Conservation (phyloP, 1,140 invertebrate species). For the Rhizoglyphus robini region DNA sequence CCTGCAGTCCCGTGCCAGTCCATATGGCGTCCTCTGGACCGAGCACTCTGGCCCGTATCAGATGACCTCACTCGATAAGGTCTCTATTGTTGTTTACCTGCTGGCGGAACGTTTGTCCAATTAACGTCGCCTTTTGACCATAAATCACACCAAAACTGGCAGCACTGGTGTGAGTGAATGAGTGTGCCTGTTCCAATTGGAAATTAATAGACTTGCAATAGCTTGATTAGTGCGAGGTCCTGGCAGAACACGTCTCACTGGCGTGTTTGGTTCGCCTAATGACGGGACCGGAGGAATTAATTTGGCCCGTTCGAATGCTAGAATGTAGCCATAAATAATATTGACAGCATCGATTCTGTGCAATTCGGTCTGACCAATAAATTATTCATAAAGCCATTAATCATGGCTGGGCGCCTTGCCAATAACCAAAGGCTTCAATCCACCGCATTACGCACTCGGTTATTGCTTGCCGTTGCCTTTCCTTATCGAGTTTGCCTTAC, state of each 20-base stretch:
- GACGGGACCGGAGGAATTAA: too few species aligned
- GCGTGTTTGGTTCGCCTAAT: too few species aligned
- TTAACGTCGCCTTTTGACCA: neutral
- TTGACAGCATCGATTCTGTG: constrained; percentile 13
- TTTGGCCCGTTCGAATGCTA: too few species aligned
- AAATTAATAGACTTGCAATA: too few species aligned
- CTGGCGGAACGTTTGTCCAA: neutral
- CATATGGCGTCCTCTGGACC: constrained; percentile 1
- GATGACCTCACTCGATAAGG: constrained; percentile 3
- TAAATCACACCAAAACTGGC: neutral
- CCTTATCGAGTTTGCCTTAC: too few species aligned
- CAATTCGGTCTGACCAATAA: constrained; percentile 1
- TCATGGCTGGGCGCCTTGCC: neutral
- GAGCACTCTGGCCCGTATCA: neutral
- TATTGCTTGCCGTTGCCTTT: too few species aligned
- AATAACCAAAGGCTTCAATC: neutral
- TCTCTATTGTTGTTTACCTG: constrained; percentile 1
- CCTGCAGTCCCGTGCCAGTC: too few species aligned
- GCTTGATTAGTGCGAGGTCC: too few species aligned
- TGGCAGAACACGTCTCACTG: too few species aligned
- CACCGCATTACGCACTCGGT: too few species aligned
- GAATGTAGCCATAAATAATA: too few species aligned
- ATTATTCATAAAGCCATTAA: constrained; percentile 13
- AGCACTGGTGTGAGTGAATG: neutral
- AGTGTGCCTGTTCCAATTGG: neutral